These are phyloP conservation scores for Melanotaenia nigrans DNA, from an alignment of 2,797 vertebrate genomes.

Conservation along the genomic window DNA sequence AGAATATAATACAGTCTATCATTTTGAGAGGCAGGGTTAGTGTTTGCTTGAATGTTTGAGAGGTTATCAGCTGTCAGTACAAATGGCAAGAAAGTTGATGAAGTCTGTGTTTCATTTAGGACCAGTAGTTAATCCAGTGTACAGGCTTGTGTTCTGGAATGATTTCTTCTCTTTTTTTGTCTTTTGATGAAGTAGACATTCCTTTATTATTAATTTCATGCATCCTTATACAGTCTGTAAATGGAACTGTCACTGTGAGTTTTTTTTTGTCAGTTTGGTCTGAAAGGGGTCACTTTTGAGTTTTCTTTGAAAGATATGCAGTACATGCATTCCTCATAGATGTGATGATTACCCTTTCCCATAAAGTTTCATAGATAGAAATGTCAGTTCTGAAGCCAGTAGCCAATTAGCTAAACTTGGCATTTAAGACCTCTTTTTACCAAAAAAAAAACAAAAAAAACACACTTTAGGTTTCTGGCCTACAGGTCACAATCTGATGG, in stretches of 20 bases:
- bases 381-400: background rate
- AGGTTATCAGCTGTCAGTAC: constrained; percentile 76
- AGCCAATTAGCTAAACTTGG: background rate
- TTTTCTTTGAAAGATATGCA: constrained; percentile 15
- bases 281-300: constrained; percentile 2
- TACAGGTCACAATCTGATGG: background rate
- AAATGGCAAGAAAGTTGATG: constrained; percentile 76
- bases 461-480: background rate
- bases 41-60: constrained; percentile 72
- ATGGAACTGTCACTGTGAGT: constrained; percentile 44
- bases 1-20: constrained; percentile 77
- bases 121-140: constrained; percentile 71
- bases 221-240: constrained; percentile 54
- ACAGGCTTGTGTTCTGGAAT: constrained; percentile 64
- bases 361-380: background rate
- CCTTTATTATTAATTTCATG: constrained; percentile 53
- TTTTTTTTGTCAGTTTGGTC: constrained; percentile 14
- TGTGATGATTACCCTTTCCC: background rate
- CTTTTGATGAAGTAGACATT: constrained; percentile 53
- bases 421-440: background rate
- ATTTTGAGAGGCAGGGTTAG: constrained; percentile 74
- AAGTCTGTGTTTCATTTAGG: constrained; percentile 74
- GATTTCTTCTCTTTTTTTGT: constrained; percentile 60
- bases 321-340: background rate
- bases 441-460: background rate